phyloP scores from a whole-genome alignment of 2,888 invertebrate genomes.

The Spatulosminthurus flaviceps region DNA sequence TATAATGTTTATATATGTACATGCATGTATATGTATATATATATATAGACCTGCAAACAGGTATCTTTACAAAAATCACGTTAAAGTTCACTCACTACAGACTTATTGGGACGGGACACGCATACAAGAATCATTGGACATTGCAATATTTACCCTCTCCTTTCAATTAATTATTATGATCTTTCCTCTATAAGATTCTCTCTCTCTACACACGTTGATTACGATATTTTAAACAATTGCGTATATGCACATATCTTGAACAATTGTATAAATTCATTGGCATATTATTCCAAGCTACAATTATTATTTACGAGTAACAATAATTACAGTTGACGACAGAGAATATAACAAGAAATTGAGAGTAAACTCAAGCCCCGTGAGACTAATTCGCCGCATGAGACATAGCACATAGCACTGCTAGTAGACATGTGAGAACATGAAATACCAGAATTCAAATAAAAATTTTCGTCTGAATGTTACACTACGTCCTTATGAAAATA shows the following conservation, averaged over 20 bases:
- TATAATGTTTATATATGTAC: too few species aligned
- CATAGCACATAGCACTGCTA: neutral
- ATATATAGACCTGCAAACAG: too few species aligned
- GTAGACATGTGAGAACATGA: neutral
- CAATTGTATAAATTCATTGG: neutral
- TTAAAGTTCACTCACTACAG: neutral
- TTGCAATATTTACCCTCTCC: neutral
- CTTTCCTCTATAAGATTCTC: too few species aligned
- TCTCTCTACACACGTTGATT: neutral
- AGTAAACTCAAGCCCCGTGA: slow-evolving; percentile 9
- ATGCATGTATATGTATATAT: too few species aligned
- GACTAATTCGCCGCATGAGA: slow-evolving; percentile 2
- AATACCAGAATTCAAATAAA: slow-evolving; percentile 18
- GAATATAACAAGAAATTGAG: slow-evolving; percentile 12
- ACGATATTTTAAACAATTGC: neutral
- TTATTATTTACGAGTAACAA: neutral
- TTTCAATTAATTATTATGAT: neutral
- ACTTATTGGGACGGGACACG: neutral
- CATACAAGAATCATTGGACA: slow-evolving; percentile 1
- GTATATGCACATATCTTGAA: too few species aligned
- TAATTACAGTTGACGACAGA: slow-evolving; percentile 18
- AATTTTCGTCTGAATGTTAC: slow-evolving; percentile 3
- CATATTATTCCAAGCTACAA: neutral
- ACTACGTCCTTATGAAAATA: neutral
- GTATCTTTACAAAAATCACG: too few species aligned